A percentile compares a stretch with the other conserved stretches of the same genome.
Evolutionary conservation across 2,888 invertebrate genomes (phyloP).

Genomic region (Patella depressa): DNA sequence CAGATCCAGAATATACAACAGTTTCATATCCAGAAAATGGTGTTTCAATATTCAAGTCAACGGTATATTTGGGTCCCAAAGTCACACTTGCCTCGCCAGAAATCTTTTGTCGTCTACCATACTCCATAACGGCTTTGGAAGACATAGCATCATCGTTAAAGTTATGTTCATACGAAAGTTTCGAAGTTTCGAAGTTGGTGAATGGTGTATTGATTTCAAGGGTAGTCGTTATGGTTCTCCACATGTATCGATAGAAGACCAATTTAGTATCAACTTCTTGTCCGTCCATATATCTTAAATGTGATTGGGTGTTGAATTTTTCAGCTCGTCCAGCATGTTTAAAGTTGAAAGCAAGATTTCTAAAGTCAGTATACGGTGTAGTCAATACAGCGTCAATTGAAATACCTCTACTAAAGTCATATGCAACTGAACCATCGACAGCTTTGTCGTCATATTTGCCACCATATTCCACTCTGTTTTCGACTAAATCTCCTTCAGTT

Average conservation of each 20-base stretch:
- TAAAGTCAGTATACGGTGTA: constrained; percentile 24
- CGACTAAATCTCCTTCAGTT: not conserved
- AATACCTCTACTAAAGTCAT: not conserved
- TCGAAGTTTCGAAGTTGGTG: constrained; percentile 19
- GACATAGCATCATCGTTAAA: not conserved
- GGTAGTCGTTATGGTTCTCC: constrained; percentile 28
- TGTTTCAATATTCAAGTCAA: constrained; percentile 38
- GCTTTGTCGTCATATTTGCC: not conserved
- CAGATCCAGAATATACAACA: not conserved
- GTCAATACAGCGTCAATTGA: not conserved
- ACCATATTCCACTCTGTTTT: not conserved
- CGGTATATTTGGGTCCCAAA: constrained; percentile 16
- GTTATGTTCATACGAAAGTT: constrained; percentile 30
- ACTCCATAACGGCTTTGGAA: not conserved
- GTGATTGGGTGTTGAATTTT: constrained; percentile 27
- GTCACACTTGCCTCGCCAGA: not conserved
- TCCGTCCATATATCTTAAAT: constrained; percentile 22
- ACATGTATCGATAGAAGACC: constrained; percentile 27
- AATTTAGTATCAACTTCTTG: constrained; percentile 28
- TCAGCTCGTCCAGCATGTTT: constrained; percentile 29
- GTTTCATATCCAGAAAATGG: constrained; percentile 38
- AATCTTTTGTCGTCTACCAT: not conserved
- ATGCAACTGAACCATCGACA: not conserved
- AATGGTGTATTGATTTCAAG: constrained; percentile 33
- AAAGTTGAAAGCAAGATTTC: constrained; percentile 28